Evolutionary conservation across 1,140 invertebrate genomes (phyloP), one percentile per base, ranked within the genome.

Genomic region (Cecropterus lyciades): DNA sequence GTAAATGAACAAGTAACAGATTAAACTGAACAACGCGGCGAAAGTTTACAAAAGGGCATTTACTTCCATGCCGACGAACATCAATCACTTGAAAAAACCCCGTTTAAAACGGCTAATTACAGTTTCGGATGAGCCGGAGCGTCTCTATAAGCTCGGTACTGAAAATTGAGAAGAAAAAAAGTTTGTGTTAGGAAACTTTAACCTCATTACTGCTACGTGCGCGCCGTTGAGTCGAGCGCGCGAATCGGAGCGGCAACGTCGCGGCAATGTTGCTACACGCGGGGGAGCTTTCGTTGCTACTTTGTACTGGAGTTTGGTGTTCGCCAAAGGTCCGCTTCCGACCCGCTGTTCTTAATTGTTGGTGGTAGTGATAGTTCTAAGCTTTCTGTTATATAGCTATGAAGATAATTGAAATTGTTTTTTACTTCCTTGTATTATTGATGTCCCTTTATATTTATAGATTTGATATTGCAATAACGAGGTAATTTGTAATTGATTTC

Each of bases 161-260:
- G 79, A 81, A 80, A 81, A 79, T 83, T 71, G 72, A 80, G 76
- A 57, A 57, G 42, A 67, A 82, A 84, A 75, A 72, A 81, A 79
- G 70, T 76, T 75, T 84, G 73, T 71, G 74, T 79, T 76, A 72
- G 77, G 72, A 84, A 88, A 86, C 82, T 86, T 88, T 85, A 88
- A 85, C 85, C 85, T 88, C 84, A 85, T 88, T 88, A 80, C 69
- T 77, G 78, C 80, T 77, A 77, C 80, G 77, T 72, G 71, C 73
- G 73, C 68, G 72, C 57, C 53, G 66, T 68, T 64, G 67, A 64
- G 69, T 57, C 60, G 68, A 55, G 53, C 65, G 69, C 52, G 67
- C 66, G 69, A 82, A 76, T 60, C 56, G 56, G 77, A 75, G 73
- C 77, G 85, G 85, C 85, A 88, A 88, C 85, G 81, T 79, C 85